Evolutionary conservation across 2,113 vertebrate genomes (phyloP), one percentile per base, ranked within the genome.

Genomic region (Nothobranchius furzeri): DNA sequence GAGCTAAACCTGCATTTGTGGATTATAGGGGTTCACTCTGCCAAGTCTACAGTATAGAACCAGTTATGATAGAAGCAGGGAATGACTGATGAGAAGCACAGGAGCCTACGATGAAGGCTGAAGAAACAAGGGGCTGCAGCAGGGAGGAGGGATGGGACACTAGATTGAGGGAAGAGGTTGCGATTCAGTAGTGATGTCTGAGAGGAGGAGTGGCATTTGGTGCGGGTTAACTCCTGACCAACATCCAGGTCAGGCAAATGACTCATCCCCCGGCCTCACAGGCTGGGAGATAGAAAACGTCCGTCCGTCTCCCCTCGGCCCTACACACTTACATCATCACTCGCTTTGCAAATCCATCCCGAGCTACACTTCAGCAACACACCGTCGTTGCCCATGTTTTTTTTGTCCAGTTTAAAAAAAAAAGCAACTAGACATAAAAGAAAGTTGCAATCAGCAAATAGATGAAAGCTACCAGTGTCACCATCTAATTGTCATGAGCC

Each of bases 21-120:
- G 77, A 79, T 83, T 84, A 88, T 76, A 85, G 83, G 64, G 85
- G 83, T 81, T 87, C 73, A 80, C 75, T 78, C 76, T 75, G 82
- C 72, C 51, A 68, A 74, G 71, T 83, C 80, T 87, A 87, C 78
- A 75, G 79, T 85, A 84, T 79, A 87, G 86, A 84, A 84, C 76
- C 81, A 76, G 84, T 78, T 40, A 85, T 87, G 75, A 86, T 67
- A 84, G 73, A 88, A 86, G 87, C 81, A 30, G 63, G 84, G 73
- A 51, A 67, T 72, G 82, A 79, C 70, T 75, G 8, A 69, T 75
- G 60, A 76, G 76, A 86, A 85, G 87, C 68, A 15, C 75, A 55
- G 75, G 76, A 72, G 65, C 68, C 70, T 68, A 76, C 17, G 25
- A 74, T 72, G 67, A 80, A 79, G 68, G 69, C 63, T 67, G 69